phyloP scores from a whole-genome alignment of 2,113 vertebrate species.

The Hemiscyllium ocellatum region DNA sequence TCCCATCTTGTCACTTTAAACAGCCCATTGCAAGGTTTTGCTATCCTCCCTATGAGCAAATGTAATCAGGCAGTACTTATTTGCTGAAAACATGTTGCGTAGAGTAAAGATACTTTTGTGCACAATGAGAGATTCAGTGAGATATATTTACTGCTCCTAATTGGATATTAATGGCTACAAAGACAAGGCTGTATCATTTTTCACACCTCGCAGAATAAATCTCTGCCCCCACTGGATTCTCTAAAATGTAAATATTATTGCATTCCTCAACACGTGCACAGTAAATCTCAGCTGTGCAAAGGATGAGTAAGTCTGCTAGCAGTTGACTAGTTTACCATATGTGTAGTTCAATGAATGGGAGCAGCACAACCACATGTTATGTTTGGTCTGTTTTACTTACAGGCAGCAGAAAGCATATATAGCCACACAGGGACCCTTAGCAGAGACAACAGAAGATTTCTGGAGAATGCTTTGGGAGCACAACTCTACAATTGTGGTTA shows the following conservation, averaged over 20 bases:
- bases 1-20: not conserved
- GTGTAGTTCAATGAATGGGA: not conserved
- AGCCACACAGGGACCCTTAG: conserved; percentile 92
- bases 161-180: not conserved
- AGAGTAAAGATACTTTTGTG: not conserved
- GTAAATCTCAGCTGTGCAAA: not conserved
- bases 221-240: not conserved
- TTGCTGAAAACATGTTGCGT: not conserved
- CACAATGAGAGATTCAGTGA: not conserved
- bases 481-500: conserved; percentile 97
- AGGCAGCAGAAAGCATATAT: conserved; percentile 98
- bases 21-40: not conserved
- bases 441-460: conserved; percentile 98
- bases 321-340: not conserved
- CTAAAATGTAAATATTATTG: not conserved
- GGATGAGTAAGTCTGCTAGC: not conserved
- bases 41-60: not conserved
- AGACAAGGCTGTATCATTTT: not conserved
- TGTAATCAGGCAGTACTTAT: not conserved
- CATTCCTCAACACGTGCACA: not conserved
- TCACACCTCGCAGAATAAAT: not conserved
- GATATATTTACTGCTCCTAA: not conserved
- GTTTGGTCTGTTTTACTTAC: conserved; percentile 38
- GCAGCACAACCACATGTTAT: no score
- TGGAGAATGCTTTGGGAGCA: conserved; percentile 99